Conservation (phyloP, 2,888 invertebrate genomes). For the Eupithecia subumbrata region DNA sequence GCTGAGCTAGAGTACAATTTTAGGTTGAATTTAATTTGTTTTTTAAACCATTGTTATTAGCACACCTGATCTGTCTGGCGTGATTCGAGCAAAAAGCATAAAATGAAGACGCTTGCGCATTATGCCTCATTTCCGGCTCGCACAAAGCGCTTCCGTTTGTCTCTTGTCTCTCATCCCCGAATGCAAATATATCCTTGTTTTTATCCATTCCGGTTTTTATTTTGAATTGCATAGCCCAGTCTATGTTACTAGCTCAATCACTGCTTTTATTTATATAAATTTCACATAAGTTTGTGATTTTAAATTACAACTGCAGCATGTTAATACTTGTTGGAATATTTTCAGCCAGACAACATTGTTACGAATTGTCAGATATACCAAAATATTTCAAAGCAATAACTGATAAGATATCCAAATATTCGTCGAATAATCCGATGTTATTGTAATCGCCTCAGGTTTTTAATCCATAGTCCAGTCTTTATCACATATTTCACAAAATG, state of each 20-base stretch:
- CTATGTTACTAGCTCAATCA: background rate
- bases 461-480: conserved; percentile 2
- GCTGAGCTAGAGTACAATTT: background rate
- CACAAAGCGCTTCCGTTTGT: conserved; percentile 79
- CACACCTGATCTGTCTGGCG: conserved; percentile 49
- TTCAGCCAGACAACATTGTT: conserved; percentile 1
- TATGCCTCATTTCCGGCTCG: conserved; percentile 75
- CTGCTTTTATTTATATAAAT: background rate
- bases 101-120: conserved; percentile 69
- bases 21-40: background rate
- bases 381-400: conserved; percentile 8
- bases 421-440: conserved; percentile 10
- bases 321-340: background rate
- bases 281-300: background rate
- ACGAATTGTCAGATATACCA: background rate
- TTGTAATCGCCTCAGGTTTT: background rate
- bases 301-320: background rate
- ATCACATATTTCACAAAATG: conserved; percentile 8
- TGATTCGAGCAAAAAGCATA: conserved; percentile 51
- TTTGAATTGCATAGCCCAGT: background rate
- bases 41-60: conserved; percentile 25
- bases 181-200: conserved; percentile 66
- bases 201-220: conserved; percentile 19
- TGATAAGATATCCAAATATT: conserved; percentile 11
- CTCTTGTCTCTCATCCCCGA: conserved; percentile 78